Evolutionary conservation across 2,797 vertebrate genomes (phyloP).

Genomic region (Epinephelus malabaricus): DNA sequence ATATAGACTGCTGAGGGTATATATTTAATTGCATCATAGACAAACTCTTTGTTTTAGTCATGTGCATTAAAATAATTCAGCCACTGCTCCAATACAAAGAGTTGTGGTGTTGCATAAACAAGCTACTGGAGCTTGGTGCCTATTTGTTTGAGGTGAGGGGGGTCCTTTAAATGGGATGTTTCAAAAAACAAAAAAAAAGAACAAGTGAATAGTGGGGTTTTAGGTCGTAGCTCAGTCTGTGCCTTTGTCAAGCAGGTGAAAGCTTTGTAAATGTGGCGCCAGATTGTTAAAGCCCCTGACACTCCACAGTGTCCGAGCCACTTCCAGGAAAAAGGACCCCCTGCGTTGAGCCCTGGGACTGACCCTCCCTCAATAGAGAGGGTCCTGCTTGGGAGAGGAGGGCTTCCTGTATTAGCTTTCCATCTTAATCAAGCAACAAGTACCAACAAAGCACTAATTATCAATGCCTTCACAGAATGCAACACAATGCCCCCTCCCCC

Average conservation of each 20-base stretch:
- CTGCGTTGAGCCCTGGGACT: conserved; percentile 87
- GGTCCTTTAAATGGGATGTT: conserved; percentile 60
- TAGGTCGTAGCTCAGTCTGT: conserved; percentile 88
- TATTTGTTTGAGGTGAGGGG: conserved; percentile 54
- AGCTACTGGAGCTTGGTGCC: conserved; percentile 36
- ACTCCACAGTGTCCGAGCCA: conserved; percentile 85
- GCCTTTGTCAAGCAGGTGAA: conserved; percentile 90
- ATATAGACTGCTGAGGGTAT: neutral
- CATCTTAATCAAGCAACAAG: conserved; percentile 89
- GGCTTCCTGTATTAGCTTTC: conserved; percentile 88
- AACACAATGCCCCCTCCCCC: conserved; percentile 66
- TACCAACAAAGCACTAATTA: conserved; percentile 89
- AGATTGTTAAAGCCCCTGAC: conserved; percentile 89
- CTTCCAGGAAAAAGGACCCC: conserved; percentile 88
- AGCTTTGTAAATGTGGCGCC: conserved; percentile 90
- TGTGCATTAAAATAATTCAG: conserved; percentile 11
- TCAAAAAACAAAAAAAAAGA: conserved; percentile 66
- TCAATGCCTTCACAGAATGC: conserved; percentile 83
- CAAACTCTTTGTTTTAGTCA: conserved; percentile 16
- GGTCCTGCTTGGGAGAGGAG: conserved; percentile 81
- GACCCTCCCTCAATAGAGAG: conserved; percentile 87
- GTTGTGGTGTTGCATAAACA: conserved; percentile 47
- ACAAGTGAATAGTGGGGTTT: conserved; percentile 86
- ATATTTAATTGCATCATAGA: conserved; percentile 4
- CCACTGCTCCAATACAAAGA: conserved; percentile 14